Conservation (phyloP, 1,140 invertebrate species). For the Vanessa atalanta region DNA sequence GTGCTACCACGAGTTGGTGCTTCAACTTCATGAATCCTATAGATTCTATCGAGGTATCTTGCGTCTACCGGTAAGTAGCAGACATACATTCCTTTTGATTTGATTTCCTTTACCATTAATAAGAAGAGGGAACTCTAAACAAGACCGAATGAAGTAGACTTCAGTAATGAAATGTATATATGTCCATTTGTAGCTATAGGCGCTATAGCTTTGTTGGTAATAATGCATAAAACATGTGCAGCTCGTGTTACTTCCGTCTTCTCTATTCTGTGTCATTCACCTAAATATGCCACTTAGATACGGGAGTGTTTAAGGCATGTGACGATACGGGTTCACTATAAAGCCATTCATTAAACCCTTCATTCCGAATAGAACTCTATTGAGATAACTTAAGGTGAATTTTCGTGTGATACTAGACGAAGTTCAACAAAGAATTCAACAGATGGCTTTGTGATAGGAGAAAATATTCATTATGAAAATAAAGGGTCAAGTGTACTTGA, state of each 20-base stretch:
- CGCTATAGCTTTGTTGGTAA: too few relatives aligned
- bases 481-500: conserved; percentile 32
- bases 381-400: neutral
- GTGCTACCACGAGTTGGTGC: too few relatives aligned
- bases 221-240: neutral
- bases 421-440: conserved; percentile 64
- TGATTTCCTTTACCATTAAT: too few relatives aligned
- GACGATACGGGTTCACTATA: conserved; percentile 31
- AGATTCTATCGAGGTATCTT: too few relatives aligned
- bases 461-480: conserved; percentile 31
- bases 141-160: too few relatives aligned
- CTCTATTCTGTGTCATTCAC: conserved; percentile 17
- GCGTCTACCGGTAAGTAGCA: too few relatives aligned
- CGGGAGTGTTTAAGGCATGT: conserved; percentile 22
- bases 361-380: neutral
- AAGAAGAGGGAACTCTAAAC: too few relatives aligned
- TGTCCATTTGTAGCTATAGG: too few relatives aligned
- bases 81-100: too few relatives aligned
- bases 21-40: too few relatives aligned
- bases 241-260: neutral
- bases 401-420: conserved; percentile 31
- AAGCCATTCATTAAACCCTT: conserved; percentile 24
- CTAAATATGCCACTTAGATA: conserved; percentile 34
- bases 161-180: too few relatives aligned
- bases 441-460: conserved; percentile 60